Evolutionary conservation across 1,140 invertebrate species (phyloP), one percentile per base, ranked within the genome.

Genomic region (Cataglyphis hispanica): DNA sequence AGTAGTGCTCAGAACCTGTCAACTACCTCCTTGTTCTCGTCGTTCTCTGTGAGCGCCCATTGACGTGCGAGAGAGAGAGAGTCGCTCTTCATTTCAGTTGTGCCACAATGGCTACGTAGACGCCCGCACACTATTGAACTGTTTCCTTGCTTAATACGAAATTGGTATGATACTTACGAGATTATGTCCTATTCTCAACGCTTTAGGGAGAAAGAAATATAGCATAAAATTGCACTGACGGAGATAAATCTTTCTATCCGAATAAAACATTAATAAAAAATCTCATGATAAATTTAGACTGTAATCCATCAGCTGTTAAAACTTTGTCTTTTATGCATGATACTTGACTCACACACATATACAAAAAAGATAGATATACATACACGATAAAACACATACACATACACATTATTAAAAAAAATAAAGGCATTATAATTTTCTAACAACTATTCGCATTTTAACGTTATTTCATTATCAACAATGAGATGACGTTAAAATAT

Each of bases 101-200:
- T 37, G 25, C 31, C 67, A 74, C 78, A 83, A 72, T 72, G 37
- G 53, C 67, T 83, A 61, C 25, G 78, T 53, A 60, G 67, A 83
- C 25, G 53, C 6, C 61, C 78, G 53, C 69, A 60, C 69, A 67
- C 63, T 46, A 60, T 53, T 74, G 25, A 74, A 83, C 60, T 72
- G 78, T 81, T 81, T 72, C 67, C 78, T 61, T 40, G 16, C 53
- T 83, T 43, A n/a, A n/a, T 43, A 53, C 53, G 37, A 74, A 34
- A 83, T 83, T 72, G 67, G 78, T 25, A 46, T 13, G 78, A 72
- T 83, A 81, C 72, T 81, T 81, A 60, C 67, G 78, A 74, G 22
- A n/a, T 43, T 60, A 27, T 37, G 11, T 11, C 22, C 27, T 37
- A 27, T 34, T 64, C 25, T 63, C 46, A 50, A 11, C 11, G 8